These are phyloP conservation scores for Frieseomelitta varia DNA, from an alignment of 1,140 invertebrate genomes.

Conservation along the genomic window DNA sequence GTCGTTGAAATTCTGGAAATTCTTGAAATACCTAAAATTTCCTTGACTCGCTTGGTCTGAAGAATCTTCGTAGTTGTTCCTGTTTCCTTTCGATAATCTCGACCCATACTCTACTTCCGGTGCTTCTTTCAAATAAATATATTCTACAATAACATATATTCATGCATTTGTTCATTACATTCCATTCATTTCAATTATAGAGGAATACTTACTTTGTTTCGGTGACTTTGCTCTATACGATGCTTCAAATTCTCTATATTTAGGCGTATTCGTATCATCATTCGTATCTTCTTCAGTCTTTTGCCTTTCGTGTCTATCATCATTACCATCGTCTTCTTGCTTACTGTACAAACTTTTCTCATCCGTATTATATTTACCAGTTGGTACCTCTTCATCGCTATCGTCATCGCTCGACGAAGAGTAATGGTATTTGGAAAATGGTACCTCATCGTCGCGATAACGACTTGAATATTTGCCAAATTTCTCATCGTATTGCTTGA, in stretches of 20 bases:
- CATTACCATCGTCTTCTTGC: conserved; percentile 64
- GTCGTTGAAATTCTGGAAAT: conserved; percentile 29
- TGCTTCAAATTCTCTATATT: conserved; percentile 71
- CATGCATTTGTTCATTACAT: not conserved
- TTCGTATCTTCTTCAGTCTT: conserved; percentile 19
- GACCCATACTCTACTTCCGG: conserved; percentile 56
- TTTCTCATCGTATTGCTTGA: conserved; percentile 74
- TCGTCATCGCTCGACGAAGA: conserved; percentile 42
- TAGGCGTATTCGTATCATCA: conserved; percentile 28
- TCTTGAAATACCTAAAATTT: conserved; percentile 24
- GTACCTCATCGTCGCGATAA: conserved; percentile 15
- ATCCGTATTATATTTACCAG: conserved; percentile 24
- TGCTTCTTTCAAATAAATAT: conserved; percentile 57
- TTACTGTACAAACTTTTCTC: conserved; percentile 33
- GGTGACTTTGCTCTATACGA: conserved; percentile 65
- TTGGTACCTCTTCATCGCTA: conserved; percentile 33
- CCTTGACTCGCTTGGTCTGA: conserved; percentile 11
- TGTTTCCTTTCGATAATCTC: not conserved
- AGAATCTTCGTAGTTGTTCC: conserved; percentile 9
- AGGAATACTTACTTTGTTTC: conserved; percentile 64
- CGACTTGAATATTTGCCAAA: conserved; percentile 64
- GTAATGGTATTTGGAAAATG: conserved; percentile 36
- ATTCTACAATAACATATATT: conserved; percentile 48
- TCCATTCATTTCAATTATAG: too few species aligned
- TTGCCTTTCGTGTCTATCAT: conserved; percentile 65